Evolutionary conservation across 2,797 vertebrate species (phyloP).

Genomic region (Sebastes hopkinsi): DNA sequence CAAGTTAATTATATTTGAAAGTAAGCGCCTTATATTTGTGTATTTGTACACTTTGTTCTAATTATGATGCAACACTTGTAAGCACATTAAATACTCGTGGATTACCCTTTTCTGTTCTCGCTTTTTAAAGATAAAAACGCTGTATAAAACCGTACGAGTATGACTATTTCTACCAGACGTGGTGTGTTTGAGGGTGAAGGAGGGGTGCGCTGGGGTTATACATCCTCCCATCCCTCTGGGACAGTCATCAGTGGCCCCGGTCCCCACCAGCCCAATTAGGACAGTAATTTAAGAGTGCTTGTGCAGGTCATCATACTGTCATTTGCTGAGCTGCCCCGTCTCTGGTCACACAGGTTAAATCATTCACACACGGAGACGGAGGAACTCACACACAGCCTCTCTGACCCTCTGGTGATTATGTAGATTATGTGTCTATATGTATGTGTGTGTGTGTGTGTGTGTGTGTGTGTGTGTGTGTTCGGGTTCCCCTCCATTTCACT

Average conservation of each 20-base stretch:
- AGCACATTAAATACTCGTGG: background rate
- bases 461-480: background rate
- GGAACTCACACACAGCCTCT: conserved; percentile 35
- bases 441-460: background rate
- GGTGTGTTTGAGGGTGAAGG: background rate
- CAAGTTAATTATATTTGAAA: conserved; percentile 18
- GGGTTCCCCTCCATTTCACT: conserved; percentile 54
- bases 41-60: conserved; percentile 9
- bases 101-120: background rate
- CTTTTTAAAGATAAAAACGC: background rate
- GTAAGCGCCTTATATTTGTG: conserved; percentile 14
- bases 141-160: background rate
- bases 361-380: conserved; percentile 10
- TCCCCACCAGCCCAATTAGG: conserved; percentile 49
- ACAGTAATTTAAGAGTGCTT: conserved; percentile 10
- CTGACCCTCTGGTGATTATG: conserved; percentile 61
- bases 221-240: conserved; percentile 29
- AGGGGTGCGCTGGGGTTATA: conserved; percentile 16
- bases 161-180: background rate
- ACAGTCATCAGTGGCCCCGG: background rate
- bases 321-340: conserved; percentile 11
- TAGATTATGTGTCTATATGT: conserved; percentile 18
- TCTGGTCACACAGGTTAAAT: conserved; percentile 47
- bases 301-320: conserved; percentile 1
- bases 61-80: conserved; percentile 9